Percentiles rank a stretch among this genome's conserved stretches.
Evolutionary conservation across 2,797 vertebrate genomes (phyloP).

Genomic region (Strix occidentalis): DNA sequence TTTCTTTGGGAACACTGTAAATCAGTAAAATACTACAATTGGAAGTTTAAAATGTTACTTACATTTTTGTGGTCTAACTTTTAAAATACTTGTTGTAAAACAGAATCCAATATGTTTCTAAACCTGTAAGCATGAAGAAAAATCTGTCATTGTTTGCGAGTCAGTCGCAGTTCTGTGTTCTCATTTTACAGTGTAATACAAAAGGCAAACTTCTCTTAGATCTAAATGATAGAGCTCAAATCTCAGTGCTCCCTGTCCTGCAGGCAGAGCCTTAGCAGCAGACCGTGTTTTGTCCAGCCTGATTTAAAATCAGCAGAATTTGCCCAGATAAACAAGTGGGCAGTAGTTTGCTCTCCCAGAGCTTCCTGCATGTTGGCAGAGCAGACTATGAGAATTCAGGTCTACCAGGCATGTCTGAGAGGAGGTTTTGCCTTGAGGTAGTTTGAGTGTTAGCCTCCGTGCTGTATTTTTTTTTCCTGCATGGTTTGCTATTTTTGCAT

Average conservation of each 20-base stretch:
- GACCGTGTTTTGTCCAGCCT: background rate
- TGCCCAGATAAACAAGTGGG: conserved; percentile 26
- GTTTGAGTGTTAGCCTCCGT: conserved; percentile 60
- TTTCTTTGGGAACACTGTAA: conserved; percentile 32
- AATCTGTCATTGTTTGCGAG: background rate
- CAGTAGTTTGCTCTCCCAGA: conserved; percentile 23
- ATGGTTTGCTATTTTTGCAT: conserved; percentile 77
- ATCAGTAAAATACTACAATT: background rate
- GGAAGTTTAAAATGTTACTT: background rate
- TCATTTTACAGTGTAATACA: background rate
- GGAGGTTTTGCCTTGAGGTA: conserved; percentile 54
- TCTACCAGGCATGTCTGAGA: conserved; percentile 55
- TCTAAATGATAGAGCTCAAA: conserved; percentile 26
- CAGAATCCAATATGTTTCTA: background rate
- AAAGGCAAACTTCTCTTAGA: conserved; percentile 62
- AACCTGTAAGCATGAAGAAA: conserved; percentile 29
- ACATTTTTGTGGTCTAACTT: background rate
- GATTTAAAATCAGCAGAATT: conserved; percentile 17
- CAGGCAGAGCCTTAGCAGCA: conserved; percentile 20
- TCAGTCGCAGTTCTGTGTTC: conserved; percentile 14
- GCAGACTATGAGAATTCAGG: conserved; percentile 51
- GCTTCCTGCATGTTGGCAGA: conserved; percentile 23
- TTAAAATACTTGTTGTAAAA: background rate
- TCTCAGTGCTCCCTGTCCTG: conserved; percentile 11
- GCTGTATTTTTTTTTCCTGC: conserved; percentile 71